phyloP scores from a whole-genome alignment of 2,797 vertebrate genomes.

The Phataginus tetradactyla region DNA sequence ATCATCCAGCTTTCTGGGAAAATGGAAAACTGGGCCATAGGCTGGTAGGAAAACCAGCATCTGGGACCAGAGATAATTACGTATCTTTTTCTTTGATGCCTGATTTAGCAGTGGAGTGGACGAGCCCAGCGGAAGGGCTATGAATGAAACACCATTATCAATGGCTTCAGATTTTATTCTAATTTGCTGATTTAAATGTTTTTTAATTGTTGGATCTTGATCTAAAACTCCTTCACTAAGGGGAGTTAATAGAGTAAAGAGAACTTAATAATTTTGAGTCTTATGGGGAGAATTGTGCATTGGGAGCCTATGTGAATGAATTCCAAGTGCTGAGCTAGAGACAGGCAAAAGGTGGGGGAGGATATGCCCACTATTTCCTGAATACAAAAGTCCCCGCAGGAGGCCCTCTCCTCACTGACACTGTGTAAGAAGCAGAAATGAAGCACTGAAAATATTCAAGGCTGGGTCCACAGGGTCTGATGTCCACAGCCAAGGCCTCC shows the following conservation, averaged over 20 bases:
- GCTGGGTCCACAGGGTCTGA: not conserved
- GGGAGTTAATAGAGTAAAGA: not conserved
- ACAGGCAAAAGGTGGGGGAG: not conserved
- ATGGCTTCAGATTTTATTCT: conserved; percentile 1
- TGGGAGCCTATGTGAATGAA: not conserved
- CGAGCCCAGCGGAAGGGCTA: not conserved
- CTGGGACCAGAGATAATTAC: not conserved
- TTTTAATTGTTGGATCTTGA: not conserved
- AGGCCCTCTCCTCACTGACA: not conserved
- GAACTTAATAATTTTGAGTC: conserved; percentile 28
- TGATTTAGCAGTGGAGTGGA: not conserved
- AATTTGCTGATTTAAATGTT: not conserved
- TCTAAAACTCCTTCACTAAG: conserved; percentile 5
- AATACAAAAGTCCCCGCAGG: not conserved
- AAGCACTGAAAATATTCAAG: not conserved
- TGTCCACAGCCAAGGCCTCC: not conserved
- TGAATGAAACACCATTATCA: not conserved
- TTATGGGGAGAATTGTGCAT: not conserved
- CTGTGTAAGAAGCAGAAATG: not conserved
- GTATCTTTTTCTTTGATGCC: not conserved
- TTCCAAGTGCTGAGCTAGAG: not conserved
- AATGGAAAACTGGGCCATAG: not conserved
- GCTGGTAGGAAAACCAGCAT: not conserved
- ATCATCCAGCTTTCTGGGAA: not conserved
- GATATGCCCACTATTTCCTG: not conserved